Percentiles rank a stretch among this genome's conserved stretches.
These are phyloP conservation scores for Chaetodon trifasciatus DNA, from an alignment of 2,797 vertebrate species.

Conservation along the genomic window DNA sequence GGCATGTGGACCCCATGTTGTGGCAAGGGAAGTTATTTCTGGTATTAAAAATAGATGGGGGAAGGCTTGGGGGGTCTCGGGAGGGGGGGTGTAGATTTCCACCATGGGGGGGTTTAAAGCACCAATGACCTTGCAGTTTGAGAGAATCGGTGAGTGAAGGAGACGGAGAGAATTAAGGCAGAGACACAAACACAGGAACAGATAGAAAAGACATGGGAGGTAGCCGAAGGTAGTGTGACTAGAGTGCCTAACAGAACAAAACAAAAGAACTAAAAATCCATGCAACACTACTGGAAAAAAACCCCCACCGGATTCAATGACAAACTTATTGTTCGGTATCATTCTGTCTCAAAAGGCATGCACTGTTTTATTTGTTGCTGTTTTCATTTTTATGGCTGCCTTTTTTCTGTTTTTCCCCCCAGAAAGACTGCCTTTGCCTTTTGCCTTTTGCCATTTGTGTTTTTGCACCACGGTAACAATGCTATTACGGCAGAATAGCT, in stretches of 20 bases:
- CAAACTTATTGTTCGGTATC: constrained; percentile 55
- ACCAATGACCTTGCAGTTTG: constrained; percentile 79
- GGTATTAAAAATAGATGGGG: constrained; percentile 85
- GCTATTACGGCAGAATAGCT: constrained; percentile 80
- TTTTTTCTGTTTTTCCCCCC: constrained; percentile 30
- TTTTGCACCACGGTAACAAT: constrained; percentile 71
- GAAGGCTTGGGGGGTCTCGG: constrained; percentile 79
- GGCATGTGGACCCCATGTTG: constrained; percentile 81
- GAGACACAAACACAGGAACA: constrained; percentile 42
- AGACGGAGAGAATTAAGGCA: constrained; percentile 55
- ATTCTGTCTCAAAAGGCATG: constrained; percentile 65
- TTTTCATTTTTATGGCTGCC: constrained; percentile 58
- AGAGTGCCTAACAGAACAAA: constrained; percentile 71
- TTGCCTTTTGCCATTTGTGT: constrained; percentile 62
- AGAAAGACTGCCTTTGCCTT: constrained; percentile 71
- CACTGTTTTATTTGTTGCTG: constrained; percentile 61
- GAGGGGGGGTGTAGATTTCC: constrained; percentile 76
- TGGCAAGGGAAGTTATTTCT: constrained; percentile 80
- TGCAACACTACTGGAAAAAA: constrained; percentile 39
- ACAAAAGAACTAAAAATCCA: constrained; percentile 42
- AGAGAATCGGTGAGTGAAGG: constrained; percentile 68
- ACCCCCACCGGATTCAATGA: constrained; percentile 31
- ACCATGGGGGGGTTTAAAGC: constrained; percentile 68
- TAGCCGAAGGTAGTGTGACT: constrained; percentile 53
- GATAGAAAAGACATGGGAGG: constrained; percentile 46